Percentiles rank a stretch among this genome's conserved stretches.
Conservation (phyloP, 2,888 invertebrate genomes). For the Leptura quadrifasciata region DNA sequence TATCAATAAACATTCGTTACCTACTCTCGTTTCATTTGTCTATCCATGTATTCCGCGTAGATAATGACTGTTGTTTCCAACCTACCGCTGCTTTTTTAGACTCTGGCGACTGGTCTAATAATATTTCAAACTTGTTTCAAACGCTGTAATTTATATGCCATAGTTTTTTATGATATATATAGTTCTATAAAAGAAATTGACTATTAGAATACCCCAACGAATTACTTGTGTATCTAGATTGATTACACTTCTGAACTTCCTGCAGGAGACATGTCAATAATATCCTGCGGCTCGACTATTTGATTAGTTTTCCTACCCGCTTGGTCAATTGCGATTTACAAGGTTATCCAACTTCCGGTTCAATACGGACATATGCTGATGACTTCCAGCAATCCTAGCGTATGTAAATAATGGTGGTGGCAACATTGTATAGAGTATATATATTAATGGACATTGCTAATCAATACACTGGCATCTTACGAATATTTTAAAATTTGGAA, state of each 20-base stretch:
- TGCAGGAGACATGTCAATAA: background rate
- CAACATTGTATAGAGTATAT: background rate
- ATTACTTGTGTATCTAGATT: background rate
- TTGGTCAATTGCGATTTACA: background rate
- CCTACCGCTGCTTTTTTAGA: too few relatives aligned
- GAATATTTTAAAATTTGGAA: too few relatives aligned
- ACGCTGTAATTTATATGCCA: background rate
- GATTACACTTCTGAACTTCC: background rate
- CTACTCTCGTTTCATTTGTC: too few relatives aligned
- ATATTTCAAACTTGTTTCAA: too few relatives aligned
- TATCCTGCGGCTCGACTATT: background rate
- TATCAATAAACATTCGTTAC: too few relatives aligned
- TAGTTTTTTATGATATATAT: background rate
- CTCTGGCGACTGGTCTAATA: too few relatives aligned
- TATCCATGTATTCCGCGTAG: too few relatives aligned
- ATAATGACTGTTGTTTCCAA: too few relatives aligned
- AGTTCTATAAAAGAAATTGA: background rate
- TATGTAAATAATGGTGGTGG: background rate
- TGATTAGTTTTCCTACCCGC: background rate
- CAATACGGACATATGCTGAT: background rate
- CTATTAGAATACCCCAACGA: background rate
- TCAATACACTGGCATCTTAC: too few relatives aligned
- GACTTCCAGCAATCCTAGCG: background rate
- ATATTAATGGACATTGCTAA: too few relatives aligned
- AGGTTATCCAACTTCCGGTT: slow-evolving; percentile 7